These are phyloP conservation scores for Grantiella picta DNA, from an alignment of 2,113 vertebrate genomes.

Conservation along the genomic window DNA sequence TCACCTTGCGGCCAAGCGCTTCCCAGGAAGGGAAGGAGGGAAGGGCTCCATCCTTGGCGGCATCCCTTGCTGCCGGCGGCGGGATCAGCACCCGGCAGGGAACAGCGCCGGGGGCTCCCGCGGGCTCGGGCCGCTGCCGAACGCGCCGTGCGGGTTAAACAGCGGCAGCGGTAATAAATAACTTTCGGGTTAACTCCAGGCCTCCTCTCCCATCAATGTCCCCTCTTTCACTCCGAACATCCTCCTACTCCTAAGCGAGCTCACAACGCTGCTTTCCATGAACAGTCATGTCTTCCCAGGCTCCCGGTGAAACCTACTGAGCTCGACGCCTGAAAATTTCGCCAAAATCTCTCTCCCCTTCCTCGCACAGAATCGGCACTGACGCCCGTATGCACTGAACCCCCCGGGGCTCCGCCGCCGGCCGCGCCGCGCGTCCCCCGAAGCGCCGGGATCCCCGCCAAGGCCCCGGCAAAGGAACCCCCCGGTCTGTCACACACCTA, in stretches of 20 bases:
- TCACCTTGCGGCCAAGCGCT: not conserved
- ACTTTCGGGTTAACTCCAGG: not conserved
- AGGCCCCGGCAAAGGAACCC: not conserved
- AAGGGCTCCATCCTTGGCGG: not conserved
- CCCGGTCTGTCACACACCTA: not conserved
- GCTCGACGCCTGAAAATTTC: not conserved
- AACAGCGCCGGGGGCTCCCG: conserved; percentile 59
- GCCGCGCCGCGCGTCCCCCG: not conserved
- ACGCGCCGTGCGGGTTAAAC: not conserved
- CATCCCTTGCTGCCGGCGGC: not conserved
- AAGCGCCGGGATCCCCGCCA: not conserved
- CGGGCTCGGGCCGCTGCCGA: not conserved
- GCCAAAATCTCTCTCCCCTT: not conserved
- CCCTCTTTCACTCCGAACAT: not conserved
- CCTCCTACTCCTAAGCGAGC: not conserved
- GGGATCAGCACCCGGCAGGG: conserved; percentile 72
- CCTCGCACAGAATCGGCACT: not conserved
- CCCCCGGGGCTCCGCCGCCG: not conserved
- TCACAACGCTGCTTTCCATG: conserved; percentile 8
- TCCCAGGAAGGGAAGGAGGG: not conserved
- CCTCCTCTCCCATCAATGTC: not conserved
- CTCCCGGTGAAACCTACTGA: not conserved
- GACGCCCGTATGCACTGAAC: not conserved
- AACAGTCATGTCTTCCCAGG: conserved; percentile 22
- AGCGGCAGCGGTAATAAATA: not conserved